Conservation (phyloP, 1,140 invertebrate genomes). For the Ceratina calcarata region DNA sequence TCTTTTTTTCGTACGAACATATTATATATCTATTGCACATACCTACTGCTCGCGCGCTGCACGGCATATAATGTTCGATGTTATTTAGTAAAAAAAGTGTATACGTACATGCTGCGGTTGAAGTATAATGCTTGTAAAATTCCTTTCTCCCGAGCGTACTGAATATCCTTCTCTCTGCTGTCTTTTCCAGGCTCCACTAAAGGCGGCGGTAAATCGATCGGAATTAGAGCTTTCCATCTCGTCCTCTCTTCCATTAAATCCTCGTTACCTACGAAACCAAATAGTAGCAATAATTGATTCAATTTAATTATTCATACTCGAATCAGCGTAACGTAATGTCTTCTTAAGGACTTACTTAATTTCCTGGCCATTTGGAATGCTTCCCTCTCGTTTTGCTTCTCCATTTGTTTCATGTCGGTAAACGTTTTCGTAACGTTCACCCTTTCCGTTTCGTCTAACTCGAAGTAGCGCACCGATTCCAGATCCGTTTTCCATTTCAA, state of each 20-base stretch:
- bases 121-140: conserved; percentile 93
- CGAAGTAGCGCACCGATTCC: conserved; percentile 92
- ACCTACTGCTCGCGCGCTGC: neutral
- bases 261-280: conserved; percentile 79
- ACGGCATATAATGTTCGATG: neutral
- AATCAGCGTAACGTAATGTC: conserved; percentile 6
- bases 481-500: conserved; percentile 92
- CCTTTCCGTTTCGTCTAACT: conserved; percentile 95
- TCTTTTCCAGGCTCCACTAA: conserved; percentile 87
- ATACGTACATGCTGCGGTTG: conserved; percentile 86
- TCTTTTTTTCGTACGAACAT: conserved; percentile 52
- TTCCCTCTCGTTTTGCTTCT: conserved; percentile 91
- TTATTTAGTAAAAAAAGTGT: conserved; percentile 29
- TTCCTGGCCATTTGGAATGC: conserved; percentile 89
- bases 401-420: conserved; percentile 94
- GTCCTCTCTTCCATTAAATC: conserved; percentile 90
- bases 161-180: conserved; percentile 92
- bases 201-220: conserved; percentile 84
- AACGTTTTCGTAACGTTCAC: conserved; percentile 96
- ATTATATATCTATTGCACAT: conserved; percentile 17
- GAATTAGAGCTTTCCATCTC: conserved; percentile 85
- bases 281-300: neutral
- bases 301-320: neutral
- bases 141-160: conserved; percentile 90
- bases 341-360: conserved; percentile 80